These are phyloP conservation scores for Adelognathus sp. DNA, from an alignment of 2,888 invertebrate species.

Conservation along the genomic window DNA sequence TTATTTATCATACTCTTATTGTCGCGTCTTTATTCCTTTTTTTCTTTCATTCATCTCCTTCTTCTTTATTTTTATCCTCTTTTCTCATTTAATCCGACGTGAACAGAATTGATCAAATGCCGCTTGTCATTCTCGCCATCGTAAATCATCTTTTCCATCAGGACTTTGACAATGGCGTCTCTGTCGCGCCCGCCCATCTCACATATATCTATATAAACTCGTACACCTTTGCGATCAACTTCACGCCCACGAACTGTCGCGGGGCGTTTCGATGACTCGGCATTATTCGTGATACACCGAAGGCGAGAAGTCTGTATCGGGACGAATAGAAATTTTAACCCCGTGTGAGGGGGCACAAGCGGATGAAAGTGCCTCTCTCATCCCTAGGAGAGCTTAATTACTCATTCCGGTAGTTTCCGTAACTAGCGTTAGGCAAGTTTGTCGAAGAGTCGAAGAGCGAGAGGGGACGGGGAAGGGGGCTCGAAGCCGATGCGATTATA, in stretches of 20 bases:
- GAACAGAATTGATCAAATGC: conserved; percentile 34
- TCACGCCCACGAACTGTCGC: conserved; percentile 15
- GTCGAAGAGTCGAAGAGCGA: conserved; percentile 8
- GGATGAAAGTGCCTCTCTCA: conserved; percentile 32
- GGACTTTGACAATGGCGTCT: background rate
- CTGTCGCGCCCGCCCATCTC: background rate
- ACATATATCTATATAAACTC: background rate
- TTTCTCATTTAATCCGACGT: conserved; percentile 3
- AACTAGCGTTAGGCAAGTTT: conserved; percentile 65
- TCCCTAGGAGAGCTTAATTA: conserved; percentile 67
- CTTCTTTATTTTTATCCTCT: background rate
- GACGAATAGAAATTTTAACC: background rate
- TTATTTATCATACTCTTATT: conserved; percentile 47
- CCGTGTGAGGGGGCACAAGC: background rate
- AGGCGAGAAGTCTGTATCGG: conserved; percentile 4
- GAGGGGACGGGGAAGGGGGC: conserved; percentile 28
- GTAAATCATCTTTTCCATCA: conserved; percentile 37
- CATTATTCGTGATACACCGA: background rate
- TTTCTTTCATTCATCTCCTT: no score
- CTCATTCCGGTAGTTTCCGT: conserved; percentile 68
- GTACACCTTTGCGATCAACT: conserved; percentile 11
- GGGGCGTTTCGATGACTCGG: conserved; percentile 33
- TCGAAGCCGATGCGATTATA: conserved; percentile 69
- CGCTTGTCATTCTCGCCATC: conserved; percentile 37
- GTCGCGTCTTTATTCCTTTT: conserved; percentile 7